phyloP scores from a whole-genome alignment of 2,888 invertebrate genomes.

The Hartigia nigra region DNA sequence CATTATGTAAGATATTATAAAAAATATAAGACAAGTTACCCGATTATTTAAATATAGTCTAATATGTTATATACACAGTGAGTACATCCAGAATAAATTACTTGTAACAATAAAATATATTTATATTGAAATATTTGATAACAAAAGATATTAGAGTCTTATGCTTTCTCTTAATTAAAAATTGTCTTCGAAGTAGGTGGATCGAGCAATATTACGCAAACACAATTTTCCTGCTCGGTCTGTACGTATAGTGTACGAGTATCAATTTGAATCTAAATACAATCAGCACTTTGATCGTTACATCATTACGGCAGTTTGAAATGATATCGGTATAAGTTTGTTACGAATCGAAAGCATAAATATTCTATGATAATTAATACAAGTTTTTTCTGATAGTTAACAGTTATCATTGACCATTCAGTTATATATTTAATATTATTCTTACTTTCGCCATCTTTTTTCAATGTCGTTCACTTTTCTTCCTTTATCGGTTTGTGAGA shows the following conservation, averaged over 20 bases:
- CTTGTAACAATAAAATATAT: not conserved
- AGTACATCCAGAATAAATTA: too few relatives aligned
- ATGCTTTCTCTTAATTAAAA: not conserved
- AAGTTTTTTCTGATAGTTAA: too few relatives aligned
- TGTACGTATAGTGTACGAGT: too few relatives aligned
- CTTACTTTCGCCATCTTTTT: not conserved
- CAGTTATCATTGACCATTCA: too few relatives aligned
- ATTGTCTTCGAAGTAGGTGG: not conserved
- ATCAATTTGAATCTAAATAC: not conserved
- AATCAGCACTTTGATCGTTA: not conserved
- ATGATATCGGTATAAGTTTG: not conserved
- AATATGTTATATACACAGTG: not conserved
- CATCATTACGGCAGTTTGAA: not conserved
- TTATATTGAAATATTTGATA: not conserved
- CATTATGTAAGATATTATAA: too few relatives aligned
- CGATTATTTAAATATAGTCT: not conserved
- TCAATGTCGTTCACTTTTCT: not conserved
- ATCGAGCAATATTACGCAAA: not conserved
- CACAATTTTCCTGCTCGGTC: not conserved
- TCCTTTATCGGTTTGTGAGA: not conserved
- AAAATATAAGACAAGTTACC: not conserved
- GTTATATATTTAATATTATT: too few relatives aligned
- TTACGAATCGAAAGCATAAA: not conserved
- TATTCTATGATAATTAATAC: too few relatives aligned
- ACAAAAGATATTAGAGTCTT: not conserved